Conservation (phyloP, 1,140 invertebrate genomes). For the Helicoverpa zea region DNA sequence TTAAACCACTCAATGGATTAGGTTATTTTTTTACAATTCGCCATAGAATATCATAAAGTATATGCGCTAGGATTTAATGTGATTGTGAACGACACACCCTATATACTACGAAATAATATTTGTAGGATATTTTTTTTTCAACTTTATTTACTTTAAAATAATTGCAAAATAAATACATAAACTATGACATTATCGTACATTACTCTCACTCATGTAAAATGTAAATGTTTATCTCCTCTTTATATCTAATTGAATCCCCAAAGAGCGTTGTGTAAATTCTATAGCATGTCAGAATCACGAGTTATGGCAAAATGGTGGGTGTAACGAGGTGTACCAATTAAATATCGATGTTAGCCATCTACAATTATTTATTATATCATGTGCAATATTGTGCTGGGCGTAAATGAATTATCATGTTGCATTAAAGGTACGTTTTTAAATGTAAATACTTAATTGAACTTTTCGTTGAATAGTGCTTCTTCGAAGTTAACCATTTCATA, state of each 20-base stretch:
- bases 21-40: too few relatives aligned
- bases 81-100: too few relatives aligned
- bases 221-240: background rate
- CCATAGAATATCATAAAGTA: too few relatives aligned
- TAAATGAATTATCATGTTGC: background rate
- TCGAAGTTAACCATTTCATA: too few relatives aligned
- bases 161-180: too few relatives aligned
- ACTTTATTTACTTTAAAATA: background rate
- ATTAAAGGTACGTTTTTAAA: too few relatives aligned
- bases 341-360: conserved; percentile 15
- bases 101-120: too few relatives aligned
- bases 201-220: background rate
- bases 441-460: too few relatives aligned
- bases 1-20: too few relatives aligned
- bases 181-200: too few relatives aligned
- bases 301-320: conserved; percentile 9
- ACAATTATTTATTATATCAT: background rate
- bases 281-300: background rate
- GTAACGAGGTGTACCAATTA: background rate
- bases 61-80: too few relatives aligned
- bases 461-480: too few relatives aligned
- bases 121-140: background rate
- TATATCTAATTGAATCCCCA: background rate
- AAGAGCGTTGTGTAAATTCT: background rate
- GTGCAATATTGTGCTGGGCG: background rate